Evolutionary conservation across 2,113 vertebrate species (phyloP).

Genomic region (Tetrao urogallus): DNA sequence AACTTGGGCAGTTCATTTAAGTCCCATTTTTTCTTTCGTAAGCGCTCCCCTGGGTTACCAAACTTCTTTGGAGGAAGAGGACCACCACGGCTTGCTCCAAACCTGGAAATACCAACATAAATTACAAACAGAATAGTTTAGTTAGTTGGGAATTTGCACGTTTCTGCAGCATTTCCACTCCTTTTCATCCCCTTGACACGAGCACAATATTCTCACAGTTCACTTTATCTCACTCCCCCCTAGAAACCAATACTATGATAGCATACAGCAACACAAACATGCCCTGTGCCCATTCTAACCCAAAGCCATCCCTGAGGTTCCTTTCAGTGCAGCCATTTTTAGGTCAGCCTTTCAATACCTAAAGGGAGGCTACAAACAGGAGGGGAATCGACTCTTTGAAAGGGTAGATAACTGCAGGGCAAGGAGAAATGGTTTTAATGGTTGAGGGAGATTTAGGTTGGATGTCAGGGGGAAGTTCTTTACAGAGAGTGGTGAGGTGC

Average conservation of each 20-base stretch:
- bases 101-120: constrained; percentile 9
- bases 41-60: constrained; percentile 94
- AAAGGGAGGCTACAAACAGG: too few species aligned
- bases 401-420: too few species aligned
- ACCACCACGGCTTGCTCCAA: constrained; percentile 78
- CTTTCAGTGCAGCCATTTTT: background rate
- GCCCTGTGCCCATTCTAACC: background rate
- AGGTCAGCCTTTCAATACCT: background rate
- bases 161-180: background rate
- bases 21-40: constrained; percentile 97
- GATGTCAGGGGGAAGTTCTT: too few species aligned
- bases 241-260: background rate
- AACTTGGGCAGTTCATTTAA: constrained; percentile 95
- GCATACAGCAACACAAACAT: background rate
- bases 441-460: too few species aligned
- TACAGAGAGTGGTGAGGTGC: too few species aligned
- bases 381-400: too few species aligned
- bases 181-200: background rate
- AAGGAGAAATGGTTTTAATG: too few species aligned
- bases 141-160: background rate
- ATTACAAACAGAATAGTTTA: background rate
- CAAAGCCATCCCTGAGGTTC: background rate
- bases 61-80: constrained; percentile 91
- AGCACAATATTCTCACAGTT: background rate
- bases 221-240: background rate